phyloP scores from a whole-genome alignment of 2,888 invertebrate genomes.

The Galeopsomyia nigrocyanea region DNA sequence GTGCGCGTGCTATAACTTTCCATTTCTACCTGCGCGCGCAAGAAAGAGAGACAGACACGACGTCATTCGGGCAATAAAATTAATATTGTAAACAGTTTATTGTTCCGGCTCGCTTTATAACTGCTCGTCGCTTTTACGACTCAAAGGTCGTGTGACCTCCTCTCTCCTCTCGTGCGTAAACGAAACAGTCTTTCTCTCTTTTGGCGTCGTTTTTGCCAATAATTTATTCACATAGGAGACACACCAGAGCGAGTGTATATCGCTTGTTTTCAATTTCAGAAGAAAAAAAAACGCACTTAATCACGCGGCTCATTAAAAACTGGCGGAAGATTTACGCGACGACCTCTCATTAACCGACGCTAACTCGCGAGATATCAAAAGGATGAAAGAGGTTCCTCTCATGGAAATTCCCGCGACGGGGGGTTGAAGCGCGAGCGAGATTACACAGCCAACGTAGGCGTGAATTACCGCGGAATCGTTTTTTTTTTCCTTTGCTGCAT shows the following conservation, averaged over 20 bases:
- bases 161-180: too few relatives aligned
- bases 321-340: too few relatives aligned
- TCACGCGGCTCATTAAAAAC: too few relatives aligned
- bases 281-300: too few relatives aligned
- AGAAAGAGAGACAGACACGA: neutral
- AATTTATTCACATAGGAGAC: too few relatives aligned
- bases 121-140: constrained; percentile 58
- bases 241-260: too few relatives aligned
- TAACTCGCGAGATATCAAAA: constrained; percentile 21
- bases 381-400: constrained; percentile 54
- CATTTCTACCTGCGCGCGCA: constrained; percentile 52
- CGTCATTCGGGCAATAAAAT: constrained; percentile 58
- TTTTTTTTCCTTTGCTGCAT: neutral
- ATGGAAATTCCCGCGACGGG: constrained; percentile 61
- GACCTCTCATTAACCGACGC: constrained; percentile 23
- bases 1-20: constrained; percentile 41
- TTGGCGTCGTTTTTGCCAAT: too few relatives aligned
- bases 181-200: too few relatives aligned
- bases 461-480: constrained; percentile 56
- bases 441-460: constrained; percentile 59
- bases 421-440: constrained; percentile 57
- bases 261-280: too few relatives aligned
- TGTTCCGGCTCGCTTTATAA: constrained; percentile 60
- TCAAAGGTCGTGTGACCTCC: constrained; percentile 20
- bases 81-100: constrained; percentile 64